These are phyloP conservation scores for Amiota mariae DNA, from an alignment of 2,888 invertebrate species.

Conservation along the genomic window DNA sequence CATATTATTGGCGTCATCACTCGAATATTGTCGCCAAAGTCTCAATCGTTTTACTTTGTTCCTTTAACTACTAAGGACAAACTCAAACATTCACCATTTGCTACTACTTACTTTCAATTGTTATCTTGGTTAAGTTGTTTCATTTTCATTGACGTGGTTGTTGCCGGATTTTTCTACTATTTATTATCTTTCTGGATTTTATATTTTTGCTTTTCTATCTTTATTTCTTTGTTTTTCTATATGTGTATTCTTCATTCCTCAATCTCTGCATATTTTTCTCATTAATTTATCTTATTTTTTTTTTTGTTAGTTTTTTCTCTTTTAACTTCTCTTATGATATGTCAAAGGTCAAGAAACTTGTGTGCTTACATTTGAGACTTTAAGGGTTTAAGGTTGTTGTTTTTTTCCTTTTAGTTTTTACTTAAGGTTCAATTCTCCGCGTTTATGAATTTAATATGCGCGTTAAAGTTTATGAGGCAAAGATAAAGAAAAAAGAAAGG, in stretches of 20 bases:
- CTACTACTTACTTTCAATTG: not conserved
- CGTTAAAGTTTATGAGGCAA: not conserved
- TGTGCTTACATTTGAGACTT: not conserved
- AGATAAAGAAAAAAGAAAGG: not conserved
- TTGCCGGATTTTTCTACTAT: slow-evolving; percentile 43
- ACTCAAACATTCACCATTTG: not conserved
- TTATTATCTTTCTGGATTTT: slow-evolving; percentile 1
- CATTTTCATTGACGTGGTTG: slow-evolving; percentile 40
- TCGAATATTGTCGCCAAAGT: not conserved
- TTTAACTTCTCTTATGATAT: not conserved
- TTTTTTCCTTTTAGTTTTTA: not conserved
- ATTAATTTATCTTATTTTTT: slow-evolving; percentile 35
- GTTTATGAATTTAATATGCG: too few relatives aligned
- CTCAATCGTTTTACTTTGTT: slow-evolving; percentile 9
- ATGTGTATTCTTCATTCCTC: slow-evolving; percentile 7
- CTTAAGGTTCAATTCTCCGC: not conserved
- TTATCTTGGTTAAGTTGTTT: not conserved
- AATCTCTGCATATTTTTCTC: not conserved
- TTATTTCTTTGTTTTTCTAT: slow-evolving; percentile 32
- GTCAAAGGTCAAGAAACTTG: slow-evolving; percentile 25
- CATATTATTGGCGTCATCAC: too few relatives aligned
- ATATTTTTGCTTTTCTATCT: slow-evolving; percentile 5
- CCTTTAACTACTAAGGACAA: too few relatives aligned
- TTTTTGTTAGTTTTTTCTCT: slow-evolving; percentile 25
- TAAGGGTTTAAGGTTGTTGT: not conserved